Conservation (phyloP, 2,888 invertebrate genomes). For the Thecocarcelia acutangulata region DNA sequence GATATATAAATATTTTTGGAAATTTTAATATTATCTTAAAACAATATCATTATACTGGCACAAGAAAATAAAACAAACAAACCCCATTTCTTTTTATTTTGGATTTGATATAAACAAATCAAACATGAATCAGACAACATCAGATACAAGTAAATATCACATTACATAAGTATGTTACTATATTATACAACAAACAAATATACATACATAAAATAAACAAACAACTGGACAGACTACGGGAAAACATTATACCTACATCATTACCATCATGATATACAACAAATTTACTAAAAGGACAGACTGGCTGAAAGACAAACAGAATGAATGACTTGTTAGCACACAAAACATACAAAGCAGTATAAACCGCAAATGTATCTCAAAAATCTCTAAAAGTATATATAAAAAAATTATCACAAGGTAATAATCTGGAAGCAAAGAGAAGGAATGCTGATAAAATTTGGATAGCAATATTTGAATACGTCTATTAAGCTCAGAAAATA, state of each 20-base stretch:
- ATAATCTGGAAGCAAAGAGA: slow-evolving; percentile 53
- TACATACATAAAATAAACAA: slow-evolving; percentile 24
- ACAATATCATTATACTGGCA: slow-evolving; percentile 51
- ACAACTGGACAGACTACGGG: slow-evolving; percentile 7
- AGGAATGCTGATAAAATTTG: not conserved
- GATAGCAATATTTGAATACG: no score
- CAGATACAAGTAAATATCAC: slow-evolving; percentile 67
- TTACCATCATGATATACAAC: slow-evolving; percentile 38
- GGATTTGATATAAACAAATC: slow-evolving; percentile 65
- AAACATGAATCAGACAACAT: slow-evolving; percentile 65
- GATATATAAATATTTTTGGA: not conserved
- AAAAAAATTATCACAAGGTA: slow-evolving; percentile 67
- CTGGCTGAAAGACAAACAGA: slow-evolving; percentile 41
- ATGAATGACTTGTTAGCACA: no score
- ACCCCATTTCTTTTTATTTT: slow-evolving; percentile 21
- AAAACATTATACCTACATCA: slow-evolving; percentile 31
- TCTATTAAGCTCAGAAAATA: no score
- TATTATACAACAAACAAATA: slow-evolving; percentile 46
- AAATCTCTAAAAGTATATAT: slow-evolving; percentile 64
- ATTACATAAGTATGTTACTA: slow-evolving; percentile 66
- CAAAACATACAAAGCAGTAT: slow-evolving; percentile 7
- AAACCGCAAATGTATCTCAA: slow-evolving; percentile 66
- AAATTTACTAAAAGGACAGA: slow-evolving; percentile 31
- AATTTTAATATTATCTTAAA: slow-evolving; percentile 51
- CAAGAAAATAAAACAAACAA: slow-evolving; percentile 30